Percentiles rank a stretch among this genome's conserved stretches.
Evolutionary conservation across 2,888 invertebrate species (phyloP).

Genomic region (Ophion obscuratus): DNA sequence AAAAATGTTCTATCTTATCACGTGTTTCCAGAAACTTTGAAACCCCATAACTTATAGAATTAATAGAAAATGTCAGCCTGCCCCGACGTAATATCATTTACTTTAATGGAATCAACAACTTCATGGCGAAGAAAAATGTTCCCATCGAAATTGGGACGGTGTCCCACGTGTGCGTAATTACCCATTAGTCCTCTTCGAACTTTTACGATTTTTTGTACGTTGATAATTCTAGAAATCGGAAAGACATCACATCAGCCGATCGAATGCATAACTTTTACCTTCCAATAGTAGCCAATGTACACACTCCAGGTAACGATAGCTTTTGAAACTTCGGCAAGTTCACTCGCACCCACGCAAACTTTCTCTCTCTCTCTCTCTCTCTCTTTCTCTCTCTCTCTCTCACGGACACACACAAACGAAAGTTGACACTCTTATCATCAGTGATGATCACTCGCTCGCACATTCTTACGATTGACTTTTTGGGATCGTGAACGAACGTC

Average conservation of each 20-base stretch:
- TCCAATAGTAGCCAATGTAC: not conserved
- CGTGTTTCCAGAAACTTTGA: no score
- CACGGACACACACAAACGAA: not conserved
- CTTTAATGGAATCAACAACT: no score
- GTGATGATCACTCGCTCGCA: not conserved
- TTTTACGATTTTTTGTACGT: not conserved
- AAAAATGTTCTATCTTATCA: no score
- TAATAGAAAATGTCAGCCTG: no score
- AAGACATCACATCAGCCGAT: not conserved
- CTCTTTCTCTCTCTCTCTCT: not conserved
- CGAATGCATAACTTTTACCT: not conserved
- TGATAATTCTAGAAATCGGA: not conserved
- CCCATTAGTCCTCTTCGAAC: not conserved
- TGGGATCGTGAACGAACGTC: not conserved
- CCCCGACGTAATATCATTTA: no score
- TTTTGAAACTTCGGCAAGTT: not conserved
- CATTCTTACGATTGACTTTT: not conserved
- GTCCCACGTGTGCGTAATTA: no score
- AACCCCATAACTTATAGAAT: no score
- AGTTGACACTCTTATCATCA: not conserved
- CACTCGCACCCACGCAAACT: not conserved
- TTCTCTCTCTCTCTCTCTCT: not conserved
- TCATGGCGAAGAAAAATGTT: no score
- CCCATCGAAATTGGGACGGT: no score
- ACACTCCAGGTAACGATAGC: not conserved